These are phyloP conservation scores for Nesogale talazaci DNA, from an alignment of 2,113 vertebrate genomes.

Conservation along the genomic window DNA sequence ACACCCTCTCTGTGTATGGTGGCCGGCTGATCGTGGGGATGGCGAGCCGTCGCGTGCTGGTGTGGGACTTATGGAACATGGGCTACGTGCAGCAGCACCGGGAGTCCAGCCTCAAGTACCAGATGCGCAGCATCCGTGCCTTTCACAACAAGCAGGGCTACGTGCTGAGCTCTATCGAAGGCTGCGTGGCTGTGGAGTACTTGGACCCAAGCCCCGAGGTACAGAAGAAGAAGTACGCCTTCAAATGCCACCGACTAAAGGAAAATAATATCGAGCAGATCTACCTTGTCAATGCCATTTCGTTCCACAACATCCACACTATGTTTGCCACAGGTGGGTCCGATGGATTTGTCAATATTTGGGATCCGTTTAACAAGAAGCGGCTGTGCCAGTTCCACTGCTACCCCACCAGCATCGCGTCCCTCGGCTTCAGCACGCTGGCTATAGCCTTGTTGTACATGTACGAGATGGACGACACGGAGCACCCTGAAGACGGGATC, in stretches of 20 bases:
- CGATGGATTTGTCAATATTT: conserved; percentile 98
- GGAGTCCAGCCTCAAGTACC: conserved; percentile 98
- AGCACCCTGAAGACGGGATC: conserved; percentile 96
- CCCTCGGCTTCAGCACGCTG: conserved; percentile 96
- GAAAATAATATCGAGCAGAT: conserved; percentile 98
- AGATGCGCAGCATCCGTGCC: conserved; percentile 97
- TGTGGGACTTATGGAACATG: conserved; percentile 99
- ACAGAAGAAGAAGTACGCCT: conserved; percentile 99
- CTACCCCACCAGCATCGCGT: conserved; percentile 98
- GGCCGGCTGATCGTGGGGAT: conserved; percentile 97
- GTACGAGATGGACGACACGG: conserved; percentile 97
- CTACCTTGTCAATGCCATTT: conserved; percentile 98
- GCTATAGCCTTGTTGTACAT: conserved; percentile 98
- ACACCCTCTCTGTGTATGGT: conserved; percentile 97
- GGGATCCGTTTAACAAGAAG: conserved; percentile 99
- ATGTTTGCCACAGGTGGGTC: conserved; percentile 99
- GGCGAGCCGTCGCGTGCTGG: conserved; percentile 94
- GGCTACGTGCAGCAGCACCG: conserved; percentile 98
- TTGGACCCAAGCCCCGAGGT: conserved; percentile 98
- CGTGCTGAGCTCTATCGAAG: conserved; percentile 98
- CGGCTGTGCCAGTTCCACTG: conserved; percentile 98
- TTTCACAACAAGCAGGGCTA: conserved; percentile 99
- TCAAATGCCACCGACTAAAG: conserved; percentile 98
- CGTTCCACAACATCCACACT: conserved; percentile 97
- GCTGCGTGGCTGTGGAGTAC: conserved; percentile 98